Conservation (phyloP, 2,113 vertebrate species). For the Paramisgurnus dabryanus region DNA sequence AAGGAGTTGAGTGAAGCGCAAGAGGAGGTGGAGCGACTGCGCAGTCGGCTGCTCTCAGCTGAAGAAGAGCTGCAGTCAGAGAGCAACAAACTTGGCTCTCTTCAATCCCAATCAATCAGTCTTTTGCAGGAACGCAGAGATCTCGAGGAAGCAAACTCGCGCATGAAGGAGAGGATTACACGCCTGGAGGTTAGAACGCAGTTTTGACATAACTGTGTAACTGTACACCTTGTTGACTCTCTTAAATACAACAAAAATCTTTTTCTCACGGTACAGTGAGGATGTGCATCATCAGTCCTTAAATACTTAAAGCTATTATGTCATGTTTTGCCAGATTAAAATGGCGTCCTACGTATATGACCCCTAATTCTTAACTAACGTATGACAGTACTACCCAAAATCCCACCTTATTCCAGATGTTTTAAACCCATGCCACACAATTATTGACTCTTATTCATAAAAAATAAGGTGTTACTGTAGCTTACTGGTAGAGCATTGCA, state of each 20-base stretch:
- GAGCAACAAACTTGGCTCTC: conserved; percentile 63
- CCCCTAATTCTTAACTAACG: too few relatives aligned
- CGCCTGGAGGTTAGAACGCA: conserved; percentile 69
- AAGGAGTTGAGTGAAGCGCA: conserved; percentile 71
- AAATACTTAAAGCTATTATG: too few relatives aligned
- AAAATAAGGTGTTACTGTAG: too few relatives aligned
- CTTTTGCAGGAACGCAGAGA: conserved; percentile 55
- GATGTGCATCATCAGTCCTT: too few relatives aligned
- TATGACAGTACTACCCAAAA: too few relatives aligned
- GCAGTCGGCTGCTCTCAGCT: conserved; percentile 73
- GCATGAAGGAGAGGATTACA: conserved; percentile 67
- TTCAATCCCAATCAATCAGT: conserved; percentile 37
- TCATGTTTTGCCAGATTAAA: too few relatives aligned
- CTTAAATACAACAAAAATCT: background rate
- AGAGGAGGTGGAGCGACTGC: conserved; percentile 73
- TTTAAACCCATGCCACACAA: too few relatives aligned
- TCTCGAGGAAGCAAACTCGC: conserved; percentile 55
- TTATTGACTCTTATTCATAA: too few relatives aligned
- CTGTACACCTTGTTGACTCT: background rate
- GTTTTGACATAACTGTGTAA: background rate
- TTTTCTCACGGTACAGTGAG: too few relatives aligned
- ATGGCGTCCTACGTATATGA: too few relatives aligned
- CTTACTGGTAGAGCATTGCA: too few relatives aligned
- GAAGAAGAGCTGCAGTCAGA: conserved; percentile 79
- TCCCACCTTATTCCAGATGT: too few relatives aligned